phyloP scores from a whole-genome alignment of 2,888 invertebrate genomes.

The Empis livida region DNA sequence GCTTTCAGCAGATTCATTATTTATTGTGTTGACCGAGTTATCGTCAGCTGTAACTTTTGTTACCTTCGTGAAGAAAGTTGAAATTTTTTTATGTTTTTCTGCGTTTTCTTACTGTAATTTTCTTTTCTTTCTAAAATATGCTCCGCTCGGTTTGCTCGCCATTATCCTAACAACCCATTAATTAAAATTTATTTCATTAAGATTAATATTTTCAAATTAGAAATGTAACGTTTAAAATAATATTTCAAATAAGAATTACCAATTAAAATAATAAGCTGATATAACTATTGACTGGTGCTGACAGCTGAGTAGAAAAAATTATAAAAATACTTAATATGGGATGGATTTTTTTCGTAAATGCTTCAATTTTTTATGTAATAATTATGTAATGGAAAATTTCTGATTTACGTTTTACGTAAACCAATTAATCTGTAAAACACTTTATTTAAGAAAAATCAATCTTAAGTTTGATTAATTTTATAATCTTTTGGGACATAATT shows the following conservation, averaged over 20 bases:
- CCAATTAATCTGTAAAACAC: too few relatives aligned
- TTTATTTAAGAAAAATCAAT: too few relatives aligned
- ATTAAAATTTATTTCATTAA: neutral
- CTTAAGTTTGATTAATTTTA: too few relatives aligned
- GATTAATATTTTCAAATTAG: neutral
- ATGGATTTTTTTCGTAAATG: too few relatives aligned
- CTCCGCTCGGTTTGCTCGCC: slow-evolving; percentile 1
- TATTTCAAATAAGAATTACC: neutral
- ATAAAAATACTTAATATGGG: too few relatives aligned
- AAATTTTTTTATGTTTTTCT: neutral
- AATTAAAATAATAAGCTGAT: too few relatives aligned
- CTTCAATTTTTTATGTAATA: too few relatives aligned
- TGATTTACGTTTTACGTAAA: too few relatives aligned
- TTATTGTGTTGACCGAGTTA: neutral
- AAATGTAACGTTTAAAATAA: neutral
- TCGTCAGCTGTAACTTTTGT: slow-evolving; percentile 1
- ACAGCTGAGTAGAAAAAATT: too few relatives aligned
- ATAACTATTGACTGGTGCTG: neutral
- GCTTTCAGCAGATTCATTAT: neutral
- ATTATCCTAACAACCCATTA: neutral
- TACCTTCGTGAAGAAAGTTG: neutral
- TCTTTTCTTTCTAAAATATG: neutral
- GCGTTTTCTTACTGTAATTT: neutral
- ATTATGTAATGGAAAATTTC: too few relatives aligned
- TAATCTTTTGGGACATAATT: too few relatives aligned